A percentile compares a stretch with the other conserved stretches of the same genome.
These are phyloP conservation scores for Diprion similis DNA, from an alignment of 1,140 invertebrate species.

Conservation along the genomic window DNA sequence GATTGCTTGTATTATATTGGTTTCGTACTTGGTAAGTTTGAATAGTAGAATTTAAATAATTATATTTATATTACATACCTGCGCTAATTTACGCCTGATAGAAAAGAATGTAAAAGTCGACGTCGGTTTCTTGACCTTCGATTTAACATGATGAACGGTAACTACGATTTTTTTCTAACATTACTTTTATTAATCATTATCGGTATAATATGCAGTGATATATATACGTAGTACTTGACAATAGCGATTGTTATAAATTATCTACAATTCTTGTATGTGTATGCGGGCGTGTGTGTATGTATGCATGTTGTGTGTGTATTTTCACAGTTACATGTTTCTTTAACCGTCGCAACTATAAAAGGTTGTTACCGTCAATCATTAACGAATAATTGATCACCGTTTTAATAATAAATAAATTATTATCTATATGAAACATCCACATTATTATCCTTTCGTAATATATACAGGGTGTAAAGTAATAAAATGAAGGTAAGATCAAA, in stretches of 20 bases:
- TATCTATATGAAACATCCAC: conserved; percentile 54
- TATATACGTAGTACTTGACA: conserved; percentile 54
- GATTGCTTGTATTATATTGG: too few relatives aligned
- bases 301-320: conserved; percentile 27
- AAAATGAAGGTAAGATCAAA: too few relatives aligned
- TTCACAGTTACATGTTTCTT: conserved; percentile 19
- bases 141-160: too few relatives aligned
- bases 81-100: too few relatives aligned
- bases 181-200: conserved; percentile 61
- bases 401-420: conserved; percentile 58
- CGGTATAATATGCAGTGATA: conserved; percentile 57
- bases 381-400: neutral
- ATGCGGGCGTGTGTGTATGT: conserved; percentile 30
- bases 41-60: too few relatives aligned
- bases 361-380: conserved; percentile 7
- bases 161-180: conserved; percentile 43
- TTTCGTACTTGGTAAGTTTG: too few relatives aligned
- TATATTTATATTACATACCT: too few relatives aligned
- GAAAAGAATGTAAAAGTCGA: too few relatives aligned
- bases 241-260: conserved; percentile 59
- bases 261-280: conserved; percentile 50
- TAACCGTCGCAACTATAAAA: conserved; percentile 1
- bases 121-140: too few relatives aligned
- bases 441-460: conserved; percentile 40
- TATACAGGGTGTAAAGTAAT: conserved; percentile 47